Conservation (phyloP, 2,888 invertebrate genomes). For the Monopis laevigella region DNA sequence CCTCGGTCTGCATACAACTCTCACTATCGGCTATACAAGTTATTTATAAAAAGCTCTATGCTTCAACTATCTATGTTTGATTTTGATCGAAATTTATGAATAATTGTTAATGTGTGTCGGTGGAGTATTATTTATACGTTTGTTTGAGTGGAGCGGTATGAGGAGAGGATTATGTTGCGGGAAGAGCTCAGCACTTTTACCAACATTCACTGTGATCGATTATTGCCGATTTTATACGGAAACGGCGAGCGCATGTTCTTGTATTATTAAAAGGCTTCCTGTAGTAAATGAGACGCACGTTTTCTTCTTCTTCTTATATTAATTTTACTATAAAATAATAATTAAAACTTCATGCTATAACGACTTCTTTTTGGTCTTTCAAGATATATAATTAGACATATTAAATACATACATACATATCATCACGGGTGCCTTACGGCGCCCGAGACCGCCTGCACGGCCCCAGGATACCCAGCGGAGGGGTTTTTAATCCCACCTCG, state of each 20-base stretch:
- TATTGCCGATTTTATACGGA: slow-evolving; percentile 18
- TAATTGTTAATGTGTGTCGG: too few relatives aligned
- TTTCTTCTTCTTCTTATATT: neutral
- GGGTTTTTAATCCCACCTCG: too few relatives aligned
- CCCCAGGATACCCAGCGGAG: too few relatives aligned
- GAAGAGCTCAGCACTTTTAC: slow-evolving; percentile 57
- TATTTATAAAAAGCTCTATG: slow-evolving; percentile 1
- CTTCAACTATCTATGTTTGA: neutral
- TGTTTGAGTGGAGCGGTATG: slow-evolving; percentile 63
- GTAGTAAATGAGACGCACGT: too few relatives aligned
- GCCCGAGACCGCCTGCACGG: too few relatives aligned
- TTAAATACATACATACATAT: too few relatives aligned
- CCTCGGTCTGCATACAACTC: slow-evolving; percentile 5
- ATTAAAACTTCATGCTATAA: too few relatives aligned
- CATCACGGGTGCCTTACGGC: too few relatives aligned
- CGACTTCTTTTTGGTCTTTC: too few relatives aligned
- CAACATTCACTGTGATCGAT: slow-evolving; percentile 59
- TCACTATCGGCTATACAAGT: slow-evolving; percentile 1
- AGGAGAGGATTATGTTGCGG: slow-evolving; percentile 49
- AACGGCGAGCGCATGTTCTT: neutral
- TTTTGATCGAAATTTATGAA: neutral
- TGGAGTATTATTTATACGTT: slow-evolving; percentile 68
- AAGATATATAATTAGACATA: too few relatives aligned
- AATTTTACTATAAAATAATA: neutral
- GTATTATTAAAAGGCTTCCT: slow-evolving; percentile 3